These are phyloP conservation scores for Cryptoprocta ferox DNA, from an alignment of 2,797 vertebrate genomes.

Conservation along the genomic window DNA sequence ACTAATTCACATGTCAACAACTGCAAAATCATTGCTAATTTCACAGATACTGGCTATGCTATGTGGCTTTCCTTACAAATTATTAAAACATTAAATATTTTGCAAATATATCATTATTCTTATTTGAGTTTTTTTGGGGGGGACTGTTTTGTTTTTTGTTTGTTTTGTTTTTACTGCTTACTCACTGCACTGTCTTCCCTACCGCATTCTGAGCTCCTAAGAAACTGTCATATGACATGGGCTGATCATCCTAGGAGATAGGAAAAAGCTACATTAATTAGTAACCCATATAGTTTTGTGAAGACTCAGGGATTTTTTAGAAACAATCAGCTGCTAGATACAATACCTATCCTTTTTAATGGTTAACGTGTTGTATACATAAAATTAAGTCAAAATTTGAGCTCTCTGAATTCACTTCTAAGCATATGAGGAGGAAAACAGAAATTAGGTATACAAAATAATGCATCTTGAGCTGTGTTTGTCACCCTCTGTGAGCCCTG, in stretches of 20 bases:
- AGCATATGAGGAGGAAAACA: neutral
- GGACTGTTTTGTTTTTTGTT: neutral
- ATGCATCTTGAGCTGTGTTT: neutral
- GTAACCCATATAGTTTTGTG: neutral
- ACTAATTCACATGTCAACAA: neutral
- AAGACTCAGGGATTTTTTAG: neutral
- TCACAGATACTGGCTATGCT: neutral
- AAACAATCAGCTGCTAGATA: neutral
- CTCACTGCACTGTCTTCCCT: neutral
- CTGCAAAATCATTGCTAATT: neutral
- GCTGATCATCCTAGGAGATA: neutral
- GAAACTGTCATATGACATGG: neutral
- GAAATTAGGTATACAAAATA: neutral
- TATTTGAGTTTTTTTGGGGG: neutral
- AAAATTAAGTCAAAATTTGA: neutral
- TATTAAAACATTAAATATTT: neutral
- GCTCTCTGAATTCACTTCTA: neutral
- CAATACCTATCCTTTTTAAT: neutral
- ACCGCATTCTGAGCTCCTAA: neutral
- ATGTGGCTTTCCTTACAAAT: neutral
- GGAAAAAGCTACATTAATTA: neutral
- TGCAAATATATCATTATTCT: neutral
- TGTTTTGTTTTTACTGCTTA: neutral
- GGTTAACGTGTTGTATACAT: fast-evolving
- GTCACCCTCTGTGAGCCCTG: neutral